Evolutionary conservation across 2,797 vertebrate genomes (phyloP), one percentile per base, ranked within the genome.

Genomic region (Mus spretus): DNA sequence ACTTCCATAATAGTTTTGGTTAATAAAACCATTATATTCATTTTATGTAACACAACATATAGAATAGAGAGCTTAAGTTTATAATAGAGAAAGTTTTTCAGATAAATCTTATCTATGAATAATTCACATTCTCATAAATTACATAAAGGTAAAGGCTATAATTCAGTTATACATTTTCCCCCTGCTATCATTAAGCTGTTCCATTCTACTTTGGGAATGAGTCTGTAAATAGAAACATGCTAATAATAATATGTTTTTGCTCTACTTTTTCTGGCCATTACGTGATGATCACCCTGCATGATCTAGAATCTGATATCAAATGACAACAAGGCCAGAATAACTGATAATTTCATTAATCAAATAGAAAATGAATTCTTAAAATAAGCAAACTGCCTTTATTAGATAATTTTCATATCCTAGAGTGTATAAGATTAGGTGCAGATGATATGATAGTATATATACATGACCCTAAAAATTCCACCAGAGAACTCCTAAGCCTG

Each of bases 251-350:
- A 40, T 77, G 37, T 78, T 89, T 89, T 82, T 63, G 2, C 14
- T 55, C 7, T 53, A 84, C 1, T 10, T 55, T 53, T 83, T 85
- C 40, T 70, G 57, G n/a, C 20, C 9, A 44, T 90, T 8, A 31
- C 0, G 7, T 10, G 83, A 91, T 44, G 34, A 90, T 84, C 74
- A 5, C 40, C n/a, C 61, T 24, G 70, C 65, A 9, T 90, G 11
- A 10, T 67, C 26, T 75, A 85, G 13, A 87, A 80, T 61, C 7
- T 44, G 89, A 37, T 90, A 50, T 65, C 63, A 88, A 94, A 94
- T 95, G 5, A 90, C 50, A 85, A 81, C 65, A 90, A 53, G 22
- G 6, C 10, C 40, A 34, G 4, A 87, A 70, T 0, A 89, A 47
- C 1, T 10, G 74, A 81, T 17, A 59, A 88, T 19, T 57, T 94